These are phyloP conservation scores for Piaya cayana DNA, from an alignment of 2,113 vertebrate genomes.

Conservation along the genomic window DNA sequence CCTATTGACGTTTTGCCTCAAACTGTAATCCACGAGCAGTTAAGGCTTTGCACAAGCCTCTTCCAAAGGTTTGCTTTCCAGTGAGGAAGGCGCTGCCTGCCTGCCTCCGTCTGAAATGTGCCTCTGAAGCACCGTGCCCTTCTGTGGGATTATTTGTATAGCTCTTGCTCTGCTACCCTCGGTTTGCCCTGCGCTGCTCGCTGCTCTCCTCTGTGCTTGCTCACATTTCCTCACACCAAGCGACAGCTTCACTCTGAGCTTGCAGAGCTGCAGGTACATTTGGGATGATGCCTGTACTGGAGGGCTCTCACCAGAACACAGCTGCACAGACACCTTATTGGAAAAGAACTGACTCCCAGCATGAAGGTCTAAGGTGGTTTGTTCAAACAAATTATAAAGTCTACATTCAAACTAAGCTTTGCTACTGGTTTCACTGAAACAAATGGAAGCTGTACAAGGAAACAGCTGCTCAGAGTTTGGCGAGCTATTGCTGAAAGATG, in stretches of 20 bases:
- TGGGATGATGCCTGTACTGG: not conserved
- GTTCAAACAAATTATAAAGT: not conserved
- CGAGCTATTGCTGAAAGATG: not conserved
- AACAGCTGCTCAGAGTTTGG: not conserved
- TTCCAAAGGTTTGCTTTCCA: not conserved
- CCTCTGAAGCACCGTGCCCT: not conserved
- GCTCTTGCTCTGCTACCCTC: not conserved
- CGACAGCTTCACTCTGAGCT: not conserved
- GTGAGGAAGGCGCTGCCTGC: not conserved
- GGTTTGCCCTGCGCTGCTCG: not conserved
- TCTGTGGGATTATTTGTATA: not conserved
- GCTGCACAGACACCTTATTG: not conserved
- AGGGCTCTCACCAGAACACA: not conserved
- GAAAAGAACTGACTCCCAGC: not conserved
- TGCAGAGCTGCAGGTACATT: not conserved
- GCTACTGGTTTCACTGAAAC: not conserved
- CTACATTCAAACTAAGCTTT: not conserved
- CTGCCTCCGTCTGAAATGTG: fast-evolving
- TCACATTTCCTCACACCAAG: fast-evolving
- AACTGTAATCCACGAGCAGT: not conserved
- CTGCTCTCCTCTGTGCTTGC: not conserved
- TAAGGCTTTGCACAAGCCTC: not conserved
- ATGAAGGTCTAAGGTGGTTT: not conserved
- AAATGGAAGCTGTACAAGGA: not conserved
- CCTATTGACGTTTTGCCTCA: not conserved